Base-by-base conservation (phyloP, 2,113 vertebrate species). In the Plecotus auritus region DNA sequence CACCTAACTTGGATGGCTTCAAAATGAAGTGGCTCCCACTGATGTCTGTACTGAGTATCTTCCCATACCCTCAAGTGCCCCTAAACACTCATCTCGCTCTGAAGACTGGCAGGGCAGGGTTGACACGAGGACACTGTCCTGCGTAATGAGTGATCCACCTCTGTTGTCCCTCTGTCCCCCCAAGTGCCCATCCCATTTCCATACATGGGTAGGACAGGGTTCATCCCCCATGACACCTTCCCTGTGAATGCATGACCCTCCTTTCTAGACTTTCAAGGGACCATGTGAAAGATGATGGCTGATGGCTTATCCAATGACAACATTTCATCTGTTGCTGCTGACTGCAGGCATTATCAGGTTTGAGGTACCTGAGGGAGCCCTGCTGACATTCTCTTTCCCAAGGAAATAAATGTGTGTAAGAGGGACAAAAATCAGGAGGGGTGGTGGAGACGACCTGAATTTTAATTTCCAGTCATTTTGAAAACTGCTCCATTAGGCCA, bases 331-430 rank as follows among this genome's bases (percentile, higher is more conserved):
- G 61, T 54, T 42, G 42, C 47, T 72, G 51, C 45, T 61, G 82
- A 78, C 81, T n/a, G 49, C 30, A 9, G 80, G 89, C 49, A 80
- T 37, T 10, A 74, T 30, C 51, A 47, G 35, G 42, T 42, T 51
- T 0, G 32, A 70, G 70, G 37, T 78, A 42, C n/a, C 28, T 40
- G 26, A n/a, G 73, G 59, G 42, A 61, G 26, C 49, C 66, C 59
- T 45, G 51, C n/a, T 59, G 45, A n/a, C 9, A 5, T 72, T 69
- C 35, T 87, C 16, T 89, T 85, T 77, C 81, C 77, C 11, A 59
- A 86, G 85, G 51, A 94, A 95, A 76, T 28, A 88, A 95, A 64
- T 69, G 73, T 35, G 54, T 67, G 47, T 18, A 49, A 88, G 54
- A 45, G n/a, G 28, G 54, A 72, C 22, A 17, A 26, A 40, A 70